phyloP scores from a whole-genome alignment of 2,888 invertebrate species.

The Eutolmus rufibarbis region DNA sequence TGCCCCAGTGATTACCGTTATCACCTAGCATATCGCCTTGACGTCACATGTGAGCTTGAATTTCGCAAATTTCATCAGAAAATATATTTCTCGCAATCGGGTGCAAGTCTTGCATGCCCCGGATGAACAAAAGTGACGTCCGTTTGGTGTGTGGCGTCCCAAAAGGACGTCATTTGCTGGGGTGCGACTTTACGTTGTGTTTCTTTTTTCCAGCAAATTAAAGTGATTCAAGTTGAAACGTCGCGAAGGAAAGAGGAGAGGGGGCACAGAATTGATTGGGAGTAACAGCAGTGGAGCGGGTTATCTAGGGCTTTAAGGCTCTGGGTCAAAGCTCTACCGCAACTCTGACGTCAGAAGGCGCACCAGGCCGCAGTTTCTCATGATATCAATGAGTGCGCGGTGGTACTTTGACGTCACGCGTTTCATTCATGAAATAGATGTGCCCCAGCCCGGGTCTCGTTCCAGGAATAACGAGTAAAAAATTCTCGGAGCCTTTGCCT shows the following conservation, averaged over 20 bases:
- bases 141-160: not conserved
- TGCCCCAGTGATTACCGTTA: not conserved
- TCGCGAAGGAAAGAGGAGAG: not conserved
- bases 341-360: not conserved
- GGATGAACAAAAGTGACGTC: not conserved
- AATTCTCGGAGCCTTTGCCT: not conserved
- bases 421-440: conserved; percentile 33
- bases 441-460: not conserved
- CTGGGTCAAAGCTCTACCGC: conserved; percentile 23
- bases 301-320: conserved; percentile 19
- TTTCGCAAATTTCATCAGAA: not conserved
- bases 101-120: not conserved
- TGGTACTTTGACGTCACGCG: conserved; percentile 25
- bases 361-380: not conserved
- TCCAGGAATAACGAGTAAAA: not conserved
- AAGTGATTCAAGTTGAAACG: not conserved
- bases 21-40: not conserved
- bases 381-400: not conserved
- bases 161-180: not conserved
- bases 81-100: not conserved
- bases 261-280: not conserved
- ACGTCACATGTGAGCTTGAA: not conserved
- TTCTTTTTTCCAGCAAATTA: not conserved
- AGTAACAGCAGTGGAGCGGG: not conserved
- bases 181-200: not conserved